Base-by-base conservation (phyloP, 2,888 invertebrate species). In the Agriotes lineatus region DNA sequence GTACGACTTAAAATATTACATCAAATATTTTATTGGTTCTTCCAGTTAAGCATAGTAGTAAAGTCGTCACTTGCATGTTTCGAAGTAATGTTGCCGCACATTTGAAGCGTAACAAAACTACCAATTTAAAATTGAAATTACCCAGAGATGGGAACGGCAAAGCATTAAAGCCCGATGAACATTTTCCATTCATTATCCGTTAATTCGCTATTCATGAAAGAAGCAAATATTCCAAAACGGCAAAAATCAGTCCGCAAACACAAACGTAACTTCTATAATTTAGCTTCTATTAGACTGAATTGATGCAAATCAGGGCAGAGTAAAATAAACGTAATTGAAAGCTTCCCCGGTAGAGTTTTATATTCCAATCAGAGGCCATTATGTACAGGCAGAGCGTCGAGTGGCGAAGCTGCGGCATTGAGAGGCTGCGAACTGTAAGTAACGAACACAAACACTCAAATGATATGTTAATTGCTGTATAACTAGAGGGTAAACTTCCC, bases 401-500 rank as follows among this genome's bases (percentile, higher is more conserved):
- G 69, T 71, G 68, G 71, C 56, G 62, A 45, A 33, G 75, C 75
- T 72, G 72, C 68, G 73, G 72, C 78, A 75, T 75, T 77, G 77
- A 77, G 77, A 76, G 76, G 78, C 74, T 73, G 74, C 72, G 75
- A 73, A 74, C 74, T 72, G 72, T 71, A 72, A 73, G 71, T 79
- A 80, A 81, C 80, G 80, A 81, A 76, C 77, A 78, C 79, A 79
- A 78, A 78, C 76, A 78, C 79, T 78, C 79, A 80, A 81, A 81
- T 81, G 81, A 80, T 82, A 82, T 81, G 81, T 80, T 82, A 81
- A 81, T 82, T 82, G 81, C 76, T 76, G 78, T 75, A 76, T 81
- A 80, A 81, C 80, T 79, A 80, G 78, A 78, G 79, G 80, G 80
- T 79, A 80, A 79, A 79, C 78, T 78, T 77, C 75, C 76, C 75